These are phyloP conservation scores for Numida meleagris DNA, from an alignment of 2,113 vertebrate species.

Conservation along the genomic window DNA sequence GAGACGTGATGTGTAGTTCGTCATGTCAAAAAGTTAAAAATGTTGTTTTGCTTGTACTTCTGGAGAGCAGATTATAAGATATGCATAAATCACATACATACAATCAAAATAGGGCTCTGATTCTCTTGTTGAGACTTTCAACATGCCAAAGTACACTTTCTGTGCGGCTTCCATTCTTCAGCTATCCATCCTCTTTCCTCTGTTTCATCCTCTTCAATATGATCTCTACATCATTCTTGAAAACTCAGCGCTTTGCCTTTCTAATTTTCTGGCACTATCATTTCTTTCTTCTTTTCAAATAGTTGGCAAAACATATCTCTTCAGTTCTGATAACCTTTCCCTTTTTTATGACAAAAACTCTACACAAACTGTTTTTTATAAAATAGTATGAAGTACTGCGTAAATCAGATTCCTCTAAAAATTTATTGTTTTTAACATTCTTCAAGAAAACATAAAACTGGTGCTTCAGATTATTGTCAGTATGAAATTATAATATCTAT, in stretches of 20 bases:
- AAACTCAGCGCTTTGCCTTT: slow-evolving; percentile 2
- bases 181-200: background rate
- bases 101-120: background rate
- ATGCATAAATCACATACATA: slow-evolving; percentile 26
- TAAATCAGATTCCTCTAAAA: background rate
- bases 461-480: background rate
- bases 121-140: slow-evolving; percentile 15
- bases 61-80: background rate
- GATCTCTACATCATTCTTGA: background rate
- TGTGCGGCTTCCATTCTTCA: background rate
- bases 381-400: background rate
- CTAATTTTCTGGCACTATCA: background rate
- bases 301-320: slow-evolving; percentile 4
- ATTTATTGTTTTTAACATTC: background rate
- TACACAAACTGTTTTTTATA: background rate
- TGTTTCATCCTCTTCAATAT: background rate
- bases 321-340: background rate
- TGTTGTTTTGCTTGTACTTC: background rate
- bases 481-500: background rate
- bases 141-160: background rate
- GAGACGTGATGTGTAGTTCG: background rate
- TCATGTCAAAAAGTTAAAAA: slow-evolving; percentile 27
- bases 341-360: background rate
- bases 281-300: slow-evolving; percentile 4
- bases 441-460: background rate